phyloP scores from a whole-genome alignment of 2,888 invertebrate species.

The Odontocolon sp. region DNA sequence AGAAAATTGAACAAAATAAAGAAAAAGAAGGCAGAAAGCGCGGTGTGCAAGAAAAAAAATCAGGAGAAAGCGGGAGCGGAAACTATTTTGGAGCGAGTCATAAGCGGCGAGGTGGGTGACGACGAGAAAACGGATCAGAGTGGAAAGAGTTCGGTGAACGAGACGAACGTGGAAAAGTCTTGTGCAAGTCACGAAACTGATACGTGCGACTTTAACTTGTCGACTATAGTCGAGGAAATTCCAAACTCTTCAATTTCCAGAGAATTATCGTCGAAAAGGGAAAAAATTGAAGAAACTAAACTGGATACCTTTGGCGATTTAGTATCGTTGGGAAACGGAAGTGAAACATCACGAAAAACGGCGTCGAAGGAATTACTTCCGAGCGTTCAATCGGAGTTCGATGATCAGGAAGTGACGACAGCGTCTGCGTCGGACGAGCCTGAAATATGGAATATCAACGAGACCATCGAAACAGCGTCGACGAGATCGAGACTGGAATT shows the following conservation, averaged over 20 bases:
- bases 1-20: slow-evolving; percentile 70
- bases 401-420: slow-evolving; percentile 27
- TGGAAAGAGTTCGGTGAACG: slow-evolving; percentile 45
- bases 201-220: slow-evolving; percentile 44
- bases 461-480: background rate
- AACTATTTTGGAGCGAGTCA: slow-evolving; percentile 59
- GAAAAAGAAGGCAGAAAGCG: slow-evolving; percentile 67
- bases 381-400: background rate
- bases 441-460: background rate
- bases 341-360: slow-evolving; percentile 1
- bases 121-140: slow-evolving; percentile 19
- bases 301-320: background rate
- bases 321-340: background rate
- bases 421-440: background rate
- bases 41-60: slow-evolving; percentile 66
- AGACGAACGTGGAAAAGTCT: slow-evolving; percentile 66
- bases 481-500: too few relatives aligned
- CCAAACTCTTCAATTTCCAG: slow-evolving; percentile 31
- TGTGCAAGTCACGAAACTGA: slow-evolving; percentile 48
- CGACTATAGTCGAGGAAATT: slow-evolving; percentile 52
- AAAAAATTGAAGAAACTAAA: slow-evolving; percentile 10
- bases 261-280: slow-evolving; percentile 15
- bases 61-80: slow-evolving; percentile 63
- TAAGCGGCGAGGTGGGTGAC: slow-evolving; percentile 44
- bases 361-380: background rate